Evolutionary conservation across 2,113 vertebrate genomes (phyloP).

Genomic region (Engystomops pustulosus): DNA sequence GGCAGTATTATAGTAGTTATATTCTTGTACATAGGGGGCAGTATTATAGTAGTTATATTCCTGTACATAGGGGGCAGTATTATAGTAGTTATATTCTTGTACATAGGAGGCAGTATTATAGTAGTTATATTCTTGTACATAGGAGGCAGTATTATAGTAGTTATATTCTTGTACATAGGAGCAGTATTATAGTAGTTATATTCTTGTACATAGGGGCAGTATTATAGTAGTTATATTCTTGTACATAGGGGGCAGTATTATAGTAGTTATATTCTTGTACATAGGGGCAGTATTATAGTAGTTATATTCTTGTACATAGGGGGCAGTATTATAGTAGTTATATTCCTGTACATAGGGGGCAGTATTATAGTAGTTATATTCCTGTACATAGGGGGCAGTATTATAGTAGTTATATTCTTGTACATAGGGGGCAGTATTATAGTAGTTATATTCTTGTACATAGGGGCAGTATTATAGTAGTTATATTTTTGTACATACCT

Average conservation of each 20-base stretch:
- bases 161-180: neutral
- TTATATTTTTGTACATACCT: conserved; percentile 74
- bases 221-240: conserved; percentile 11
- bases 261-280: neutral
- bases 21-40: conserved; percentile 3
- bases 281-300: neutral
- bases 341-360: neutral
- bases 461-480: neutral
- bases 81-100: conserved; percentile 11
- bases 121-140: conserved; percentile 21
- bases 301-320: neutral
- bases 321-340: neutral
- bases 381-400: neutral
- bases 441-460: neutral
- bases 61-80: neutral
- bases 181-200: conserved; percentile 20
- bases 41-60: conserved; percentile 8
- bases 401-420: neutral
- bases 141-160: neutral
- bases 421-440: neutral
- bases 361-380: neutral
- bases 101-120: neutral
- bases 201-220: conserved; percentile 5
- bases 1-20: conserved; percentile 1
- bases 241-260: neutral